Base-by-base conservation (phyloP, 2,113 vertebrate species). In the Peromyscus polionotus region DNA sequence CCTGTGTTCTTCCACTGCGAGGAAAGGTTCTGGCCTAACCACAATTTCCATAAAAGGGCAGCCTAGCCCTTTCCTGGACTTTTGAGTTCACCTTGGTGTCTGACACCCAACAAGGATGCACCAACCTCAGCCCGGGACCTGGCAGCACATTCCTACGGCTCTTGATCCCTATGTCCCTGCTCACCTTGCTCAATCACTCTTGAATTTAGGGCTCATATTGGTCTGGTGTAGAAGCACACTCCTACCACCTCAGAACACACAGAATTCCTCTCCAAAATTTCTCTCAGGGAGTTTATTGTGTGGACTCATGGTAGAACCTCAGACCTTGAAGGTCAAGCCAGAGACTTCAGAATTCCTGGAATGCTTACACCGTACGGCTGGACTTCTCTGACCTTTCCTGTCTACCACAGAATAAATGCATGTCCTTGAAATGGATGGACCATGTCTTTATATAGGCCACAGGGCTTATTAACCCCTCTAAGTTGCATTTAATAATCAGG, bases 261-360 rank as follows among this genome's bases (percentile, higher is more conserved):
- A 86, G 51, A 73, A 39, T 7, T 31, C 57, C n/a, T 87, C n/a
- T 54, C 51, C 51, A 72, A 88, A 76, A 51, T 70, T 90, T 68
- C 79, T 72, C 39, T 94, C 28, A 22, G 22, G 11, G n/a, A 75
- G 54, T 5, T 84, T 16, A 20, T 45, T 28, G 20, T 1, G 45
- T 67, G 12, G 67, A 19, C 72, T 85, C 42, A 5, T 22, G 26
- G 6, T 13, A 77, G 54, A 83, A 0, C 24, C 33, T 33, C 24
- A 13, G 8, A 31, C 19, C 61, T 88, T 57, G 39, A 88, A 28
- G n/a, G 31, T 77, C 75, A 36, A 33, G 14, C n/a, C n/a, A 4
- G n/a, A 93, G 20, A 63, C 42, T 76, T 83, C 54, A 91, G 59
- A 81, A 89, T 57, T 83, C 31, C 89, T 73, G 17, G 19, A 13